Conservation (phyloP, 2,797 vertebrate genomes). For the Bradypodion ventrale region DNA sequence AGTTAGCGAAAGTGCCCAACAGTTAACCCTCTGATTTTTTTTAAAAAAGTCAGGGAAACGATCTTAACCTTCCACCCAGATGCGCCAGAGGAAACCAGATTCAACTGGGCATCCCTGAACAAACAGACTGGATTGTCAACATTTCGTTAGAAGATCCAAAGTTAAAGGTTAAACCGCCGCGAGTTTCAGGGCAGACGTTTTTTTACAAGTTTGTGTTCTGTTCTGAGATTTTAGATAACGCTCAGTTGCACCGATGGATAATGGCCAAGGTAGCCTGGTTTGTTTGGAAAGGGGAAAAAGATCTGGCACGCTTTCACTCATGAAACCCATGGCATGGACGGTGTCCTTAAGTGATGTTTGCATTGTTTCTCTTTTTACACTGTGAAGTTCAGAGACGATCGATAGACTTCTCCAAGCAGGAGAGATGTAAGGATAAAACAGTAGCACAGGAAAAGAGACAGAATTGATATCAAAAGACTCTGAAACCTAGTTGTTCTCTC, state of each 20-base stretch:
- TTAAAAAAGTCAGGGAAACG: background rate
- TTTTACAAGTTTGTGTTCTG: rapidly evolving
- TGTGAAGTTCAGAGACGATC: rapidly evolving
- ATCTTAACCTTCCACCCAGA: background rate
- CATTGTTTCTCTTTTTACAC: background rate
- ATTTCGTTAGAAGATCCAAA: slow-evolving; percentile 12
- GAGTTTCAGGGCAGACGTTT: rapidly evolving
- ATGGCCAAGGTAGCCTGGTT: background rate
- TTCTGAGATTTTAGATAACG: background rate
- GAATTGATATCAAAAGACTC: background rate
- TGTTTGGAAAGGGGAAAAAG: background rate
- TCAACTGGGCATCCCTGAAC: background rate
- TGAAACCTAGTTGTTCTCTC: too few species aligned
- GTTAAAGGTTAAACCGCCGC: slow-evolving; percentile 16
- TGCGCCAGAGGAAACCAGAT: slow-evolving; percentile 11
- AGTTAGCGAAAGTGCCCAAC: background rate
- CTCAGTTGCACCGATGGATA: background rate
- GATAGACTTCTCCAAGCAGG: background rate
- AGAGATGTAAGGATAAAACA: background rate
- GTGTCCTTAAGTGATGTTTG: background rate
- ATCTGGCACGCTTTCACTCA: background rate
- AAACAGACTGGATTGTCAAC: slow-evolving; percentile 31
- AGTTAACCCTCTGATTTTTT: rapidly evolving
- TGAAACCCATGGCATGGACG: slow-evolving; percentile 7
- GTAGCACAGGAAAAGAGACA: too few species aligned